Percentiles rank a stretch among this genome's conserved stretches.
These are phyloP conservation scores for Ectemnius cavifrons DNA, from an alignment of 2,888 invertebrate genomes.

Conservation along the genomic window DNA sequence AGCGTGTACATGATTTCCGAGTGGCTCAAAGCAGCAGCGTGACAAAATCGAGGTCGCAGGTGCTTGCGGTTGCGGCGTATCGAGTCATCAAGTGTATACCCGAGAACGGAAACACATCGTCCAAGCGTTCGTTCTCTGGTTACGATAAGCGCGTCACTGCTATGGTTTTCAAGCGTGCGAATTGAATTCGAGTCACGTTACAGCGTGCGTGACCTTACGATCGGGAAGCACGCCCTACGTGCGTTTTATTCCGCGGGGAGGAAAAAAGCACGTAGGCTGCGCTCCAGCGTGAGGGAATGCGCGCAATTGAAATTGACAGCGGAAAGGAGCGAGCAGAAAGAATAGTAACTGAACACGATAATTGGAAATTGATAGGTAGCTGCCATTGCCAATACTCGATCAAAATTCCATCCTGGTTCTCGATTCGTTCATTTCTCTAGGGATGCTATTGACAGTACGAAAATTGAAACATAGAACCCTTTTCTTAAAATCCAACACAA, in stretches of 20 bases:
- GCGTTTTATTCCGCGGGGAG: neutral
- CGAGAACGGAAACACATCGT: constrained; percentile 2
- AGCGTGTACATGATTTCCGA: neutral
- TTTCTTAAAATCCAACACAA: too few species aligned
- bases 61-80: neutral
- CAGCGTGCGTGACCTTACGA: constrained; percentile 14
- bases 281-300: neutral
- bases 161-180: neutral
- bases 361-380: too few species aligned
- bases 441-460: too few species aligned
- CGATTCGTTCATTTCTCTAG: too few species aligned
- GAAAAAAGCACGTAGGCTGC: neutral
- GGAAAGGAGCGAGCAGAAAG: neutral
- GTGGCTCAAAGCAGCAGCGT: neutral
- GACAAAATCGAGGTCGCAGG: neutral
- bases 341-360: too few species aligned
- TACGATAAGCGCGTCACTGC: neutral
- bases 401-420: too few species aligned
- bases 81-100: neutral
- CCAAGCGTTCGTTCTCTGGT: neutral
- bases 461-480: too few species aligned
- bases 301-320: neutral
- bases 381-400: too few species aligned
- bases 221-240: neutral
- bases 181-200: constrained; percentile 18